phyloP scores from a whole-genome alignment of 2,797 vertebrate genomes.

The Poecilia wingei region DNA sequence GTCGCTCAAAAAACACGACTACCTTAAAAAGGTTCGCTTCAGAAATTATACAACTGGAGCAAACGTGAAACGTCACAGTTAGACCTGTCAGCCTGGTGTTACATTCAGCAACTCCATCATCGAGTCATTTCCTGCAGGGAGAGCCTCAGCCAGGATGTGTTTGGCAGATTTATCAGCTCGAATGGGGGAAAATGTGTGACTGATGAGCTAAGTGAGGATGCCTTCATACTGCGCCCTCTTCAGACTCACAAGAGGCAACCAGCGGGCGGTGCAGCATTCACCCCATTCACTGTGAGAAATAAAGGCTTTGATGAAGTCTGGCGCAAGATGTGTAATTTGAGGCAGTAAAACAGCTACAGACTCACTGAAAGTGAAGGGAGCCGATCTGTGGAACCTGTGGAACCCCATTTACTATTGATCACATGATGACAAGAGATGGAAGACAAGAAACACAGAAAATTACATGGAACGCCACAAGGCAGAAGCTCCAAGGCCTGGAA shows the following conservation, averaged over 20 bases:
- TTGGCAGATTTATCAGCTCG: conserved; percentile 17
- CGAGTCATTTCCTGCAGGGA: conserved; percentile 32
- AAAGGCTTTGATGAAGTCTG: not conserved
- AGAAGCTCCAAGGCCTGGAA: too few species aligned
- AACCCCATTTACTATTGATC: not conserved
- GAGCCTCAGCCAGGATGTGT: conserved; percentile 1
- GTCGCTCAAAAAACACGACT: not conserved
- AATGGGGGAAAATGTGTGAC: not conserved
- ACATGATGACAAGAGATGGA: not conserved
- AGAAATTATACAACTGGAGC: not conserved
- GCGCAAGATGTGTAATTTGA: not conserved
- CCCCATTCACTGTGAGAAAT: not conserved
- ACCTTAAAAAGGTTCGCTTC: not conserved
- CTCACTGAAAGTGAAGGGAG: not conserved
- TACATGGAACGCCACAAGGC: not conserved
- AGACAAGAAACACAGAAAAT: not conserved
- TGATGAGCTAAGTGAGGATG: not conserved
- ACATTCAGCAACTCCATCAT: conserved; percentile 35
- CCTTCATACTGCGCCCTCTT: not conserved
- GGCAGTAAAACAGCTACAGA: not conserved
- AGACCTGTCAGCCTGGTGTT: conserved; percentile 27
- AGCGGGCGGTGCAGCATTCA: not conserved
- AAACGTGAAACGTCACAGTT: not conserved
- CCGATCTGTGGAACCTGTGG: not conserved
- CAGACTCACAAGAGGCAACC: conserved; percentile 5